A percentile compares a stretch with the other conserved stretches of the same genome.
phyloP scores from a whole-genome alignment of 2,888 invertebrate species.

The Hofmannophila pseudospretella region DNA sequence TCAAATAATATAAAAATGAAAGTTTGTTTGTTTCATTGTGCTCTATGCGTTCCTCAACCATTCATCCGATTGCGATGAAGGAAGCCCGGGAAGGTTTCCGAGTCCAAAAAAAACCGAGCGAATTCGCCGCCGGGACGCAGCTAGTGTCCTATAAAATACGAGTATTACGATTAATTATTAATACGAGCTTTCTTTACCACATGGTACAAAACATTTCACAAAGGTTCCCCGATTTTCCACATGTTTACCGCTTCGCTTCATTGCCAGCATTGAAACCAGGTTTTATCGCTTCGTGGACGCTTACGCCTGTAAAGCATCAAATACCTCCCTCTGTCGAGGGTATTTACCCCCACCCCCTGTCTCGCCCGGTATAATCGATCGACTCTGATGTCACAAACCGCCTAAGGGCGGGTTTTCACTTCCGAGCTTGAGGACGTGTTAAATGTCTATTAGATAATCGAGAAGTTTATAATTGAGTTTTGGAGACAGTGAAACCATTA shows the following conservation, averaged over 20 bases:
- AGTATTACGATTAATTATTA: too few relatives aligned
- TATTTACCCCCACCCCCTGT: constrained; percentile 22
- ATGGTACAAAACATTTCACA: too few relatives aligned
- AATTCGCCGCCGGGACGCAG: too few relatives aligned
- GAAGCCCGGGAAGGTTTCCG: too few relatives aligned
- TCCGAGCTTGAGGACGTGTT: constrained; percentile 5
- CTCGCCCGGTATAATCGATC: constrained; percentile 49
- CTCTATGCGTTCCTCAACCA: too few relatives aligned
- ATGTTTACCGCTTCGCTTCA: background rate
- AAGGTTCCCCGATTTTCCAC: too few relatives aligned
- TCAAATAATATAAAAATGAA: too few relatives aligned
- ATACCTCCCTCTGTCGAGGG: constrained; percentile 22
- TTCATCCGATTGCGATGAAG: too few relatives aligned
- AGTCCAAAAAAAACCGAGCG: too few relatives aligned
- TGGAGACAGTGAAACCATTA: background rate
- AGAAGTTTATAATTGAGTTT: constrained; percentile 8
- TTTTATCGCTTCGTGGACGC: background rate
- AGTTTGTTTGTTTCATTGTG: too few relatives aligned
- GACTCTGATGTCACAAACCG: constrained; percentile 29
- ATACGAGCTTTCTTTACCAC: too few relatives aligned
- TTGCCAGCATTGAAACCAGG: background rate
- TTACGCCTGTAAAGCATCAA: constrained; percentile 38
- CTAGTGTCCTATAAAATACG: too few relatives aligned
- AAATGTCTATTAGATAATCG: constrained; percentile 8
- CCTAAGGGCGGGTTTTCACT: constrained; percentile 22